phyloP scores from a whole-genome alignment of 30 jellyfish, hydroid and myxozoan genomes.

The Aurelia sp. region DNA sequence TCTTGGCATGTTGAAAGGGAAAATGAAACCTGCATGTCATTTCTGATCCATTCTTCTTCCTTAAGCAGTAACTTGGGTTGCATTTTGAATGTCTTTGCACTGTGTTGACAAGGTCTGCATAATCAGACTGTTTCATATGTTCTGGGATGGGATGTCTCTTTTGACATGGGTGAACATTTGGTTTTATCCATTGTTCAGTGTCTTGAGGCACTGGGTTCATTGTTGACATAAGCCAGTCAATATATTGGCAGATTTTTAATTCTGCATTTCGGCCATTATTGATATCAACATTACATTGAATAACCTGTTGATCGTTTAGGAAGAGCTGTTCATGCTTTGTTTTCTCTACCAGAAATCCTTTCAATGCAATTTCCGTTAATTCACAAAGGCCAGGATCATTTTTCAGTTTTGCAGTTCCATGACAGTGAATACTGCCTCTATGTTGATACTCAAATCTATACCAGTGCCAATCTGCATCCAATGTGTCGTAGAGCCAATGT shows the following conservation, averaged over 20 bases:
- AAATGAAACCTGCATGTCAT: slow-evolving; percentile 31
- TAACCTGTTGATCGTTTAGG: background rate
- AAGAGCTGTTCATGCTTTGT: background rate
- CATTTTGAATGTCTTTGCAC: slow-evolving; percentile 36
- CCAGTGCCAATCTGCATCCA: slow-evolving; percentile 71
- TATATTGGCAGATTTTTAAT: background rate
- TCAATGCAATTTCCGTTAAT: slow-evolving; percentile 14
- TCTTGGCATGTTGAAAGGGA: slow-evolving; percentile 4
- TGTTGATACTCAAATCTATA: slow-evolving; percentile 53
- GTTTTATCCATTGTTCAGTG: slow-evolving; percentile 29
- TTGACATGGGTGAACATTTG: slow-evolving; percentile 46
- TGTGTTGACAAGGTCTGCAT: slow-evolving; percentile 23
- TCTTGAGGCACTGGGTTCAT: slow-evolving; percentile 23
- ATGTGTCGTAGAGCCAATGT: slow-evolving; percentile 26
- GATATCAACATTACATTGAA: slow-evolving; percentile 12
- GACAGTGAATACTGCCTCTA: slow-evolving; percentile 67
- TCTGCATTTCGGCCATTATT: too few species aligned
- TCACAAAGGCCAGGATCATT: too few species aligned
- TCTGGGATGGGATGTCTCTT: background rate
- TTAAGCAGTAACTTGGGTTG: slow-evolving; percentile 46
- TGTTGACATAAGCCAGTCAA: slow-evolving; percentile 36
- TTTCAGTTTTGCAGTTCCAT: too few species aligned
- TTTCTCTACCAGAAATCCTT: slow-evolving; percentile 25
- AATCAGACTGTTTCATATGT: background rate
- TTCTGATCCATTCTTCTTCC: background rate